These are phyloP conservation scores for Seira sanloemensis DNA, from an alignment of 2,888 invertebrate species.

Conservation along the genomic window DNA sequence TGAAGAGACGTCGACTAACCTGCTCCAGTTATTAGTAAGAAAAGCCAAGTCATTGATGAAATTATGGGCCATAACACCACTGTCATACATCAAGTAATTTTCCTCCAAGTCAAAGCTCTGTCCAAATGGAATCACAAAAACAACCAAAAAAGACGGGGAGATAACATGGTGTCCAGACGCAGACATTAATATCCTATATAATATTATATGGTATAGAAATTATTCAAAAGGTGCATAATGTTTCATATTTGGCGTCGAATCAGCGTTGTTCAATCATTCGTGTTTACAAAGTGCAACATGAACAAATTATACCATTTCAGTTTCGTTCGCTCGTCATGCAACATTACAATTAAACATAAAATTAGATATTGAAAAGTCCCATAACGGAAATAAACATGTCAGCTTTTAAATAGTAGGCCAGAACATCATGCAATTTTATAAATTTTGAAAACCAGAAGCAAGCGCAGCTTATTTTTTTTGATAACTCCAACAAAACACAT, in stretches of 20 bases:
- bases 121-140: conserved; percentile 52
- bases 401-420: not conserved
- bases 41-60: conserved; percentile 76
- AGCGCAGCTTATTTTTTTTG: conserved; percentile 15
- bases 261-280: too few relatives aligned
- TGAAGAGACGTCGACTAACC: too few relatives aligned
- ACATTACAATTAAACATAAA: too few relatives aligned
- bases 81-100: conserved; percentile 76
- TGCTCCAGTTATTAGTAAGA: conserved; percentile 76
- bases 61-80: conserved; percentile 75
- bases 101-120: conserved; percentile 76
- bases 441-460: conserved; percentile 22
- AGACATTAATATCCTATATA: too few relatives aligned
- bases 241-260: too few relatives aligned
- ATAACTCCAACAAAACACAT: conserved; percentile 48
- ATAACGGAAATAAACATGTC: too few relatives aligned
- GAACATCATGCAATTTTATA: not conserved
- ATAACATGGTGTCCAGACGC: not conserved
- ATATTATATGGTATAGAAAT: too few relatives aligned
- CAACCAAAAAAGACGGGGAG: not conserved
- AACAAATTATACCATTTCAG: too few relatives aligned
- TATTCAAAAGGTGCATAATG: too few relatives aligned
- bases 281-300: too few relatives aligned
- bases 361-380: not conserved
- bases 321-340: too few relatives aligned